These are phyloP conservation scores for Neotoma lepida DNA, from an alignment of 2,113 vertebrate species.

Conservation along the genomic window DNA sequence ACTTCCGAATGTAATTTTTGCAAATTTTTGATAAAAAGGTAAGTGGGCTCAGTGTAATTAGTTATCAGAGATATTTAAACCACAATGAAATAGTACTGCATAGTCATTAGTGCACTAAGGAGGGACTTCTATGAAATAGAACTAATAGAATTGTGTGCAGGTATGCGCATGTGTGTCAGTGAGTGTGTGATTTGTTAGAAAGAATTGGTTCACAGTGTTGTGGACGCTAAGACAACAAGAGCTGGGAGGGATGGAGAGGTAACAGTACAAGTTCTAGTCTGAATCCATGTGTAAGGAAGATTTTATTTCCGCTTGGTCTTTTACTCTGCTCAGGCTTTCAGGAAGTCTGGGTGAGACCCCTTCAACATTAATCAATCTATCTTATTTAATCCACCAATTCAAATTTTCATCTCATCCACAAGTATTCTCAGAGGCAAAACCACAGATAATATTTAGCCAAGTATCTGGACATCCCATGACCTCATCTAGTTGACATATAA, in stretches of 20 bases:
- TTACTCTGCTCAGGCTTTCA: neutral
- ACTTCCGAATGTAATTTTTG: neutral
- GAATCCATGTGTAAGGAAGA: neutral
- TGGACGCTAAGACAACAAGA: neutral
- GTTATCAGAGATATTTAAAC: constrained; percentile 25
- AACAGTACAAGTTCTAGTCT: neutral
- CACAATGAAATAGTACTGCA: neutral
- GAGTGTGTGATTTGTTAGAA: neutral
- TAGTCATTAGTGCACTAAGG: neutral
- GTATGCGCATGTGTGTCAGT: neutral
- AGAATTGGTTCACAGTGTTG: neutral
- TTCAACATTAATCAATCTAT: neutral
- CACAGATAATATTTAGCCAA: neutral
- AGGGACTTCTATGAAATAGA: neutral
- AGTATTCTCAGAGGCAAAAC: neutral
- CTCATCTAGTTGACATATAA: neutral
- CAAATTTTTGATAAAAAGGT: neutral
- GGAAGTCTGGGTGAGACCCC: too few species aligned
- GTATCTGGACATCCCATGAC: neutral
- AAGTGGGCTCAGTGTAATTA: neutral
- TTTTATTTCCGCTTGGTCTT: neutral
- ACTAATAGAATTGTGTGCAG: neutral
- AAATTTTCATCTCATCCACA: neutral
- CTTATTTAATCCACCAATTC: neutral
- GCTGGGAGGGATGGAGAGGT: neutral